Conservation (phyloP, 2,113 vertebrate species). For the Cyprinodon tularosa region DNA sequence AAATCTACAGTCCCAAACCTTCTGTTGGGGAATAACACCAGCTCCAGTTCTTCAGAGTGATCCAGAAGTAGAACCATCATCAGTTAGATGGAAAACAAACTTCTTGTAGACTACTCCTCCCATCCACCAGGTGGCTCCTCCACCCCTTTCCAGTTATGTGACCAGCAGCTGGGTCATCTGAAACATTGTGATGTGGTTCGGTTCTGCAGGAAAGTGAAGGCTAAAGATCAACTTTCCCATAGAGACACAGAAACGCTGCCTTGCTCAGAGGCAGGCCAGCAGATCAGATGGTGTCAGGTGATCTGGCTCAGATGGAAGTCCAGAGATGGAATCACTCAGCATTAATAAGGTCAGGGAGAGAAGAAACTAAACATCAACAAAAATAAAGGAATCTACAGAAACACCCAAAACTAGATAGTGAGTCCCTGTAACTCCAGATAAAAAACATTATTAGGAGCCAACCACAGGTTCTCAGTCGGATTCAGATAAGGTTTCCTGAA, state of each 20-base stretch:
- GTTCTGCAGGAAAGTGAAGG: background rate
- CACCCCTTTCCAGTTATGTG: background rate
- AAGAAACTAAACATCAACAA: background rate
- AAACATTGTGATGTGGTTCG: background rate
- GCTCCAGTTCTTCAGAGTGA: background rate
- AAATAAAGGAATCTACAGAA: background rate
- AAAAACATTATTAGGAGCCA: background rate
- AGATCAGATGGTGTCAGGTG: constrained; percentile 6
- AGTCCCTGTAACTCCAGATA: background rate
- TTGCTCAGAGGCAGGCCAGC: constrained; percentile 18
- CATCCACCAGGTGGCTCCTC: background rate
- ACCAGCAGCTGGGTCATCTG: background rate
- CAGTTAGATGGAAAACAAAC: background rate
- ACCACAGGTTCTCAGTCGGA: too few relatives aligned
- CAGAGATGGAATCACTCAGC: background rate
- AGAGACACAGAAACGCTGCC: constrained; percentile 1
- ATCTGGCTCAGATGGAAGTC: constrained; percentile 7
- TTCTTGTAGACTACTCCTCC: background rate
- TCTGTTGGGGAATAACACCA: background rate
- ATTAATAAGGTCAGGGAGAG: background rate
- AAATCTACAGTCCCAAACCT: background rate
- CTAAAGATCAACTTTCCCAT: background rate
- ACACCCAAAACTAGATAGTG: background rate
- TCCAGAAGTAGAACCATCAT: background rate
- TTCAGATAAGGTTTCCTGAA: background rate